Percentiles rank a stretch among this genome's conserved stretches.
Evolutionary conservation across 1,140 invertebrate genomes (phyloP).

Genomic region (Lepidotrigona ventralis): DNA sequence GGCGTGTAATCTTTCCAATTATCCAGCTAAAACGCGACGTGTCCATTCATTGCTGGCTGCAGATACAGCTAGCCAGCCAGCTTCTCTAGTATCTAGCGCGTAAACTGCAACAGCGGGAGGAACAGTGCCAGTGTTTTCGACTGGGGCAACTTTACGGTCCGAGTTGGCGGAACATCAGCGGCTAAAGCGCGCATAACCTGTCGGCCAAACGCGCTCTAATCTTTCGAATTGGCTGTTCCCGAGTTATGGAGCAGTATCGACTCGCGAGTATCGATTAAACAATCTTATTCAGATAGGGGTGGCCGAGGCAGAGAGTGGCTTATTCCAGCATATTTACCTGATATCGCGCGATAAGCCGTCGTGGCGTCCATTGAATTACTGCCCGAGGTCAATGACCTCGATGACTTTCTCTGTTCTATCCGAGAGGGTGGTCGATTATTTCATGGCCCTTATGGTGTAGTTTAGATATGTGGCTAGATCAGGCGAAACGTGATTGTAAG

Average conservation of each 20-base stretch:
- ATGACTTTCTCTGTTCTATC: background rate
- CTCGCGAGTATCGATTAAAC: conserved; percentile 35
- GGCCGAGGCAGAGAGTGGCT: background rate
- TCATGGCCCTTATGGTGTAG: background rate
- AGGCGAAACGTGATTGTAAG: background rate
- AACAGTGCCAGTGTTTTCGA: conserved; percentile 23
- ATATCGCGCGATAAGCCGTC: conserved; percentile 37
- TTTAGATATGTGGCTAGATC: background rate
- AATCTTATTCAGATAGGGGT: background rate
- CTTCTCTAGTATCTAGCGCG: conserved; percentile 17
- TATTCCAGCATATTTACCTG: background rate
- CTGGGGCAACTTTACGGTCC: conserved; percentile 29
- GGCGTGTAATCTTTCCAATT: conserved; percentile 63
- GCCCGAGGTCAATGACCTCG: conserved; percentile 44
- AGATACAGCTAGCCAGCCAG: conserved; percentile 31
- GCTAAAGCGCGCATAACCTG: conserved; percentile 54
- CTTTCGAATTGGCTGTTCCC: conserved; percentile 57
- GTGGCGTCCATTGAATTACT: conserved; percentile 35
- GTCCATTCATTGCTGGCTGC: conserved; percentile 46
- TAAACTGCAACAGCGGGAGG: conserved; percentile 31
- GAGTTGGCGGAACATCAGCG: conserved; percentile 41
- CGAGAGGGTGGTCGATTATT: conserved; percentile 25
- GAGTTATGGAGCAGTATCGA: conserved; percentile 28
- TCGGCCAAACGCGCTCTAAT: conserved; percentile 51
- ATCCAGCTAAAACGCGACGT: conserved; percentile 43